Evolutionary conservation across 2,888 invertebrate species (phyloP), one percentile per base, ranked within the genome.

Genomic region (Nemapogon koenigi): DNA sequence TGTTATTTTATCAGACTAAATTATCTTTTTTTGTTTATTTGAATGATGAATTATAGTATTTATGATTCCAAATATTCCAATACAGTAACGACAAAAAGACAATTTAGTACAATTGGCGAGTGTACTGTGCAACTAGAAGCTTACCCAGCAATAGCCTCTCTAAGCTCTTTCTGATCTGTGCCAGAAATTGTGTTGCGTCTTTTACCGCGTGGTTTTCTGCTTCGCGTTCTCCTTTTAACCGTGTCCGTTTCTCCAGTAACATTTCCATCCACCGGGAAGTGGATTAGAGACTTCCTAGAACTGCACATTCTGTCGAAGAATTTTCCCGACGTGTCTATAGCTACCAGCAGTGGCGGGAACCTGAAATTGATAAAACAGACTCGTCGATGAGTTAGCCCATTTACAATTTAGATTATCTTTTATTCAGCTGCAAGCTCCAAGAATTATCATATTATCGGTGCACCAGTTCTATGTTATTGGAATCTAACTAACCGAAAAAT

Each of bases 111-210:
- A 51, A 10, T 18, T 14, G 16, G 61, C 61, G 57, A 52, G 54
- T 52, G 57, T 62, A 62, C 57, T 57, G 76, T 79, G 73, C 73
- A 71, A 59, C 72, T 70, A 71, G 53, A 78, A 69, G 85, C 89
- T 84, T 83, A 91, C 91, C 89, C 89, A 76, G 87, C 88, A 57
- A 90, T 83, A 58, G 91, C 91, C 72, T 89, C 88, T 68, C 87
- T 85, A 69, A 93, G 90, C 82, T 93, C 93, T 79, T 90, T 91
- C 63, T 91, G 89, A 82, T 92, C 92, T 55, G 90, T 92, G 66
- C 93, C 92, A 53, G 92, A 91, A 62, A 94, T 88, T 56, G 94
- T 94, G 73, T 94, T 94, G 64, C 94, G 84, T 81, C 93, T 83
- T 78, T 90, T 89, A 68, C 88, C 89, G 50, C 91, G 83, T 46